phyloP scores from a whole-genome alignment of 2,888 invertebrate genomes.

The Pollenia amentaria region DNA sequence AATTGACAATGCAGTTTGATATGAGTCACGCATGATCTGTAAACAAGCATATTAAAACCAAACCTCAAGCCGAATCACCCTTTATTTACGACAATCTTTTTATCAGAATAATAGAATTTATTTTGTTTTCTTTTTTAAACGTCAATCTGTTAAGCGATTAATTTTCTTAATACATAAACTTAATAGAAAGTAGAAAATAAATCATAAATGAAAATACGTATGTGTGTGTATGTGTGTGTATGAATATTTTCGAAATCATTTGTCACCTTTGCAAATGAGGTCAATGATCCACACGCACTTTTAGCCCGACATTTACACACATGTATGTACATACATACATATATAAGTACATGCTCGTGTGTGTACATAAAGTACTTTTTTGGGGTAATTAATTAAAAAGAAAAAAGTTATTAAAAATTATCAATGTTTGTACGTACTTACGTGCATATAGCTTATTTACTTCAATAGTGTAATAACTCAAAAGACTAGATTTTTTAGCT shows the following conservation, averaged over 20 bases:
- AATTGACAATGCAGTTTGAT: too few relatives aligned
- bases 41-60: too few relatives aligned
- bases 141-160: constrained; percentile 37
- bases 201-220: constrained; percentile 24
- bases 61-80: too few relatives aligned
- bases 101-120: constrained; percentile 3
- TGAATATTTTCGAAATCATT: constrained; percentile 44
- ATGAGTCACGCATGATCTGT: too few relatives aligned
- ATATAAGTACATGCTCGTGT: too few relatives aligned
- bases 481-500: too few relatives aligned
- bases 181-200: constrained; percentile 4
- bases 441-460: too few relatives aligned
- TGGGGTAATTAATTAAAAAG: too few relatives aligned
- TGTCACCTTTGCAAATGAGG: constrained; percentile 66
- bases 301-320: constrained; percentile 7
- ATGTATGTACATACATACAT: not conserved
- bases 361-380: too few relatives aligned
- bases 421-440: too few relatives aligned
- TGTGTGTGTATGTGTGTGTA: not conserved
- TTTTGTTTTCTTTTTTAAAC: constrained; percentile 2
- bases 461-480: too few relatives aligned
- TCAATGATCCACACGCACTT: constrained; percentile 60
- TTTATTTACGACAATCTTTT: not conserved
- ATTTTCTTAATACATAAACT: constrained; percentile 11
- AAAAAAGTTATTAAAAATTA: too few relatives aligned